Evolutionary conservation across 2,797 vertebrate genomes (phyloP).

Genomic region (Sebastes cheni): DNA sequence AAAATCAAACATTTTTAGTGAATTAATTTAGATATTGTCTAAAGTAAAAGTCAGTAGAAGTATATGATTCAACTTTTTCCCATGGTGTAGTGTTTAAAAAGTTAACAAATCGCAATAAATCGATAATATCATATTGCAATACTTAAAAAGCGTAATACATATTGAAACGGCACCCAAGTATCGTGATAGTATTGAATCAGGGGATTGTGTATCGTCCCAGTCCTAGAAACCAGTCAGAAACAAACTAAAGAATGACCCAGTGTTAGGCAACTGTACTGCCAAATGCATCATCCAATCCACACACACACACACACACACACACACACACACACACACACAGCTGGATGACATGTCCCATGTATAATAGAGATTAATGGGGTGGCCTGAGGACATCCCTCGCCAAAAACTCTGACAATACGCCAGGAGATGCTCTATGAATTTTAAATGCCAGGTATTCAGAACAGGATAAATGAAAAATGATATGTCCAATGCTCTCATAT

Average conservation of each 20-base stretch:
- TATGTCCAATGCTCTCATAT: constrained; percentile 38
- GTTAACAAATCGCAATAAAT: too few relatives aligned
- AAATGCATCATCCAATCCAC: constrained; percentile 29
- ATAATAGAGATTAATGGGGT: constrained; percentile 75
- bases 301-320: constrained; percentile 32
- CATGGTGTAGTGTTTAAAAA: too few relatives aligned
- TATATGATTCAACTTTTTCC: too few relatives aligned
- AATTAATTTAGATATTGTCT: too few relatives aligned
- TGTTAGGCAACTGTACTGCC: constrained; percentile 7
- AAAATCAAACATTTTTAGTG: too few relatives aligned
- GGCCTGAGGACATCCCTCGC: constrained; percentile 65
- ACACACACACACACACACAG: constrained; percentile 18
- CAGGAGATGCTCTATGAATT: constrained; percentile 66
- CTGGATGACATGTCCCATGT: constrained; percentile 51
- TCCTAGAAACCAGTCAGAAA: neutral
- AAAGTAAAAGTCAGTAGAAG: too few relatives aligned
- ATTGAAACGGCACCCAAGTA: fast-evolving
- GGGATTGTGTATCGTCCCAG: too few relatives aligned
- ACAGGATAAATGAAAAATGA: constrained; percentile 55
- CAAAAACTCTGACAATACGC: constrained; percentile 62
- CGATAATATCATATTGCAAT: too few relatives aligned
- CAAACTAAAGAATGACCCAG: neutral
- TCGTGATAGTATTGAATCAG: too few relatives aligned
- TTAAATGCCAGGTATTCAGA: constrained; percentile 66
- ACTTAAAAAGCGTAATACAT: too few relatives aligned